phyloP scores from a whole-genome alignment of 35 echinoderm and acorn worm genomes.

The Ptychodera flava region DNA sequence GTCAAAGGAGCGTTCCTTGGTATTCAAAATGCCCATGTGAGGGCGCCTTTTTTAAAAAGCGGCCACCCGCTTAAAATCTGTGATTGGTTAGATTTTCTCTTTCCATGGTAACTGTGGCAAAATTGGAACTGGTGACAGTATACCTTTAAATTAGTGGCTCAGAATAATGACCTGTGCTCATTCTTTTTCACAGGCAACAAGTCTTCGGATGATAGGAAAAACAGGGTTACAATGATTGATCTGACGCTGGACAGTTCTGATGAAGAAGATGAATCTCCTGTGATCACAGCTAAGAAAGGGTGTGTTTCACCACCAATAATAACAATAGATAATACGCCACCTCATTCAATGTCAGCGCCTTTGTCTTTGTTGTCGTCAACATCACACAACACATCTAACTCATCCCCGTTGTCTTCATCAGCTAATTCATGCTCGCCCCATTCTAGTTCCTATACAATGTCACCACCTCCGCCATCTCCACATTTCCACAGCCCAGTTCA shows the following conservation, averaged over 20 bases:
- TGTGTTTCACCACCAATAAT: not conserved
- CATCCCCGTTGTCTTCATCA: not conserved
- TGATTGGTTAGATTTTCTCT: too few species aligned
- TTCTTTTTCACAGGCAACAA: too few species aligned
- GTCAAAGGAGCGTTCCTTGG: too few species aligned
- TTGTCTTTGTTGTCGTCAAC: not conserved
- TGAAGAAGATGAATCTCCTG: not conserved
- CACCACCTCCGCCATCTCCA: not conserved
- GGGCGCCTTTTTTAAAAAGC: too few species aligned
- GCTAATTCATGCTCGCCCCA: not conserved
- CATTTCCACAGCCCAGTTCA: not conserved
- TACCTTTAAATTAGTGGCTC: too few species aligned
- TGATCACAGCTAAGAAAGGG: not conserved
- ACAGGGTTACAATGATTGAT: not conserved
- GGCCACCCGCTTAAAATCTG: too few species aligned
- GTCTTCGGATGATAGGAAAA: too few species aligned
- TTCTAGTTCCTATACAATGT: not conserved
- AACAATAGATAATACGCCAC: not conserved
- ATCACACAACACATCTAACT: not conserved
- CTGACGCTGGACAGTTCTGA: not conserved
- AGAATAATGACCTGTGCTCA: too few species aligned
- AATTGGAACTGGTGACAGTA: too few species aligned
- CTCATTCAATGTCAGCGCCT: not conserved
- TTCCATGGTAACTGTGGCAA: too few species aligned
- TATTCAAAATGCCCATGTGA: too few species aligned